Conservation (phyloP, 2,113 vertebrate genomes). For the Bubo bubo region DNA sequence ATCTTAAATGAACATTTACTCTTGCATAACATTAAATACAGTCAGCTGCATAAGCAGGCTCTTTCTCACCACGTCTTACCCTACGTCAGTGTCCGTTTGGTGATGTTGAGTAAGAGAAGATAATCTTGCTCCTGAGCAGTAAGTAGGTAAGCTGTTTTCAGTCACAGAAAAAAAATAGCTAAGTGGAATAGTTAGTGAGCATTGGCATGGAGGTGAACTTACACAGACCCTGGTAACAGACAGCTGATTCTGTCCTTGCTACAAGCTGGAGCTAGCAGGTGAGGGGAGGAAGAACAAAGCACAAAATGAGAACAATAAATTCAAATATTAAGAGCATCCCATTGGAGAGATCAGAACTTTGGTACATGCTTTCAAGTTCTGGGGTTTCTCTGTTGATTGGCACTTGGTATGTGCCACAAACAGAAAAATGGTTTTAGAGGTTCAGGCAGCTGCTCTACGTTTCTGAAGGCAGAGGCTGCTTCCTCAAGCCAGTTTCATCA, state of each 20-base stretch:
- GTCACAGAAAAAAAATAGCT: neutral
- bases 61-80: neutral
- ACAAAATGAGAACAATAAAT: neutral
- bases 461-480: neutral
- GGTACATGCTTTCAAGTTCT: neutral
- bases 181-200: neutral
- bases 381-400: neutral
- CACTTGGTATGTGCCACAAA: neutral
- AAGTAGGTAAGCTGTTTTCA: neutral
- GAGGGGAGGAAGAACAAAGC: neutral
- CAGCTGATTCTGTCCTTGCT: neutral
- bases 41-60: neutral
- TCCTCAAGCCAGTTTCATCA: neutral
- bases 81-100: neutral
- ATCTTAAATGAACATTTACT: conserved; percentile 1
- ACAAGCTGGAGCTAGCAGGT: neutral
- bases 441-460: neutral
- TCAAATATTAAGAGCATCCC: neutral
- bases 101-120: neutral
- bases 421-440: neutral
- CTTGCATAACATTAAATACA: conserved; percentile 35
- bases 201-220: neutral
- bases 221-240: neutral
- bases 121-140: neutral
- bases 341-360: neutral